phyloP scores from a whole-genome alignment of 2,888 invertebrate genomes.

The Hirtodrosophila trivittata region DNA sequence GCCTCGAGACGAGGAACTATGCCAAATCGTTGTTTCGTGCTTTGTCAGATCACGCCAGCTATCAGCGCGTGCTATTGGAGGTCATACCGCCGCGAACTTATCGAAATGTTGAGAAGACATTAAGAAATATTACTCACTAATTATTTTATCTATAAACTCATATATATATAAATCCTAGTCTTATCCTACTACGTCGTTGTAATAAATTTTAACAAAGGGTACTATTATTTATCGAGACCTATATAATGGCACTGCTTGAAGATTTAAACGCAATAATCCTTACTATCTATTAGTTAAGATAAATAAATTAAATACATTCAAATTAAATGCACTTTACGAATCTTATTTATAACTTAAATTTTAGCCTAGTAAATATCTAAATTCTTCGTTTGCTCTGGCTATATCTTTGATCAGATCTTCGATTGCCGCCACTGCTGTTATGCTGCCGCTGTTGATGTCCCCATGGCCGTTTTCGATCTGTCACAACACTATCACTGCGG shows the following conservation, averaged over 20 bases:
- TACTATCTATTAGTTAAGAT: constrained; percentile 16
- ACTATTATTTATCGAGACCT: too few relatives aligned
- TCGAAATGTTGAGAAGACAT: constrained; percentile 92
- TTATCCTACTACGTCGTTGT: constrained; percentile 1
- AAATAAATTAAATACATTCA: constrained; percentile 26
- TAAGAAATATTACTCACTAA: constrained; percentile 83
- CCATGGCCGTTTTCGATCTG: constrained; percentile 54
- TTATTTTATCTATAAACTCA: background rate
- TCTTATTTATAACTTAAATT: constrained; percentile 15
- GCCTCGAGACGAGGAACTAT: constrained; percentile 92
- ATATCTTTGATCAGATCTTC: constrained; percentile 71
- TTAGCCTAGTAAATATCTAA: too few relatives aligned
- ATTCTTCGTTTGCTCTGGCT: constrained; percentile 7
- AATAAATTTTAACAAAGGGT: too few relatives aligned
- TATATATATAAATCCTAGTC: constrained; percentile 17
- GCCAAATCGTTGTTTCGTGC: constrained; percentile 91
- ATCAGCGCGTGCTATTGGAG: constrained; percentile 90
- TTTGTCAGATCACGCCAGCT: constrained; percentile 89
- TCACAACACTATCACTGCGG: constrained; percentile 62
- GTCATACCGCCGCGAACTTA: constrained; percentile 91
- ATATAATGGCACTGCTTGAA: too few relatives aligned
- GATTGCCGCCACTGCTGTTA: constrained; percentile 63
- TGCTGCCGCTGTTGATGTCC: constrained; percentile 44
- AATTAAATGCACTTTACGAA: constrained; percentile 17
- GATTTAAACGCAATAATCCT: constrained; percentile 14